phyloP scores from a whole-genome alignment of 1,140 invertebrate species.

The Pseudoatta argentina region DNA sequence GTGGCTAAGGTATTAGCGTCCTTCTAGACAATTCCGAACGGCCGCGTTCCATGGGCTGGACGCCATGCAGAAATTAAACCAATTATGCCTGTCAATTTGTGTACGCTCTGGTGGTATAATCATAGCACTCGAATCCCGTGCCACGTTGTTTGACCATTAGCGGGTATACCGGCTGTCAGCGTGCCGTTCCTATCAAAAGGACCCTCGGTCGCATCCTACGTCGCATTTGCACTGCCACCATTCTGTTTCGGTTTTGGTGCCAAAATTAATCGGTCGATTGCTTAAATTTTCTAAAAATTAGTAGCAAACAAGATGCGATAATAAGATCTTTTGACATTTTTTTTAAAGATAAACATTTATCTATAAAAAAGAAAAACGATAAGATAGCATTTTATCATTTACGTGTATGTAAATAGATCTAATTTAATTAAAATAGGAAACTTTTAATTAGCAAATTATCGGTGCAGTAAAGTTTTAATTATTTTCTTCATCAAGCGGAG shows the following conservation, averaged over 20 bases:
- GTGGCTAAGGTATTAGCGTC: conserved; percentile 58
- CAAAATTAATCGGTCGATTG: conserved; percentile 70
- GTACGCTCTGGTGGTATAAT: conserved; percentile 68
- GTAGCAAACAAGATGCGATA: neutral
- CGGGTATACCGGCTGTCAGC: conserved; percentile 66
- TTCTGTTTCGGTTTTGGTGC: conserved; percentile 65
- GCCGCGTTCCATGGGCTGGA: conserved; percentile 48
- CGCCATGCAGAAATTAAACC: conserved; percentile 72
- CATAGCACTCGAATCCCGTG: conserved; percentile 73
- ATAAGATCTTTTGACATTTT: neutral
- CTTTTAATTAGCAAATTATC: conserved; percentile 7
- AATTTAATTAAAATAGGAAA: conserved; percentile 19
- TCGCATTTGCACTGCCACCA: conserved; percentile 69
- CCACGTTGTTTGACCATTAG: conserved; percentile 77
- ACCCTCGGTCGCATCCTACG: conserved; percentile 66
- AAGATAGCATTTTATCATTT: neutral
- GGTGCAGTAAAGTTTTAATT: conserved; percentile 10
- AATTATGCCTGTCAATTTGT: conserved; percentile 76
- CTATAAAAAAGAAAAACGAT: neutral
- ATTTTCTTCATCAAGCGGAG: neutral
- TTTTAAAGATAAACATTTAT: neutral
- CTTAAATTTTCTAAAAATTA: conserved; percentile 10
- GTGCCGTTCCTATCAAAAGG: conserved; percentile 68
- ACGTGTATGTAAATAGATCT: neutral
- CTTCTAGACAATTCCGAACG: conserved; percentile 57